Evolutionary conservation across 1,140 invertebrate genomes (phyloP).

Genomic region (Maconellicoccus hirsutus): DNA sequence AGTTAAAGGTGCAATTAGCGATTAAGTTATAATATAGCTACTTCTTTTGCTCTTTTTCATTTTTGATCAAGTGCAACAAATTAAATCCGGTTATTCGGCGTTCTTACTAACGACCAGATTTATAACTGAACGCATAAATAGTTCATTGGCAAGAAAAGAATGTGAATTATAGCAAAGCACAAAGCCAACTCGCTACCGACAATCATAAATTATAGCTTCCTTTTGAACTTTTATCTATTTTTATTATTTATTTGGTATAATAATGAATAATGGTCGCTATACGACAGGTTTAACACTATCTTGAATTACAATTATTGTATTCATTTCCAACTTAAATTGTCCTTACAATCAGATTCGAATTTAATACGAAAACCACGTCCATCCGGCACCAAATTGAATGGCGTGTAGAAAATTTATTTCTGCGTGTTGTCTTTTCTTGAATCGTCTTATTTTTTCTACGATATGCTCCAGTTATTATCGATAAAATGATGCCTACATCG

Average conservation of each 20-base stretch:
- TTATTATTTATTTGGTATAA: constrained; percentile 10
- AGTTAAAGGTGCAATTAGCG: neutral
- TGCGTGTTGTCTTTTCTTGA: no score
- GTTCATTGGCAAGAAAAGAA: constrained; percentile 8
- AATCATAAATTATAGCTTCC: neutral
- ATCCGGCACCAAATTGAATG: neutral
- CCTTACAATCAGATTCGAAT: constrained; percentile 2
- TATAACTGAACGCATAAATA: constrained; percentile 3
- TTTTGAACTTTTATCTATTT: constrained; percentile 10
- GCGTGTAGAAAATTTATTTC: neutral
- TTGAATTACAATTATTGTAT: constrained; percentile 10
- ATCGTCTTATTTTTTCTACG: no score
- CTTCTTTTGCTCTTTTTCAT: neutral
- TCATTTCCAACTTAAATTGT: neutral
- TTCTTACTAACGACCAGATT: neutral
- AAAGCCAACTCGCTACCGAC: neutral
- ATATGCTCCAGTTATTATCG: no score
- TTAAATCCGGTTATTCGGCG: neutral
- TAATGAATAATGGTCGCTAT: neutral
- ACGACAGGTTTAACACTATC: neutral
- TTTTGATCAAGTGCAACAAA: neutral
- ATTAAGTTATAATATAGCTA: constrained; percentile 1
- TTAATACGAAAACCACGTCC: neutral
- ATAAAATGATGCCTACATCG: no score
- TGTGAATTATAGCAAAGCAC: constrained; percentile 4